These are phyloP conservation scores for Tapera naevia DNA, from an alignment of 2,797 vertebrate species.

Conservation along the genomic window DNA sequence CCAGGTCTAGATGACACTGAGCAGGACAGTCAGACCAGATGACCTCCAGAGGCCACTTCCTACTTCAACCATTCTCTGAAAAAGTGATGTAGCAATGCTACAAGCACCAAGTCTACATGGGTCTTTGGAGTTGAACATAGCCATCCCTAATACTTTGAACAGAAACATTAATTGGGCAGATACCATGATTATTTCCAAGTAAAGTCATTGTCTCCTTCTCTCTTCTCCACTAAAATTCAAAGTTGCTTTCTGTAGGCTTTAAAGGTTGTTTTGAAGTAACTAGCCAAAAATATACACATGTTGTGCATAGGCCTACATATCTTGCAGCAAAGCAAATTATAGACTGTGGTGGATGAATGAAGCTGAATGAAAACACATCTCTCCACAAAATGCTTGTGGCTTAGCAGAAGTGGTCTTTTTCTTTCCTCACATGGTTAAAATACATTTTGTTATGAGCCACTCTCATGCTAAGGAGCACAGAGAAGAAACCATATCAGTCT, in stretches of 20 bases:
- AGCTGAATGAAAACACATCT: slow-evolving; percentile 27
- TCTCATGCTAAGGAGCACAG: neutral
- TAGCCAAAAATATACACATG: neutral
- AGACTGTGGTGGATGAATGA: neutral
- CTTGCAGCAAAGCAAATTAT: slow-evolving; percentile 3
- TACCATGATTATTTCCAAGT: neutral
- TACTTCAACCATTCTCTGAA: neutral
- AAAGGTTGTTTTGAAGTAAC: slow-evolving; percentile 36
- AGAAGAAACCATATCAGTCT: neutral
- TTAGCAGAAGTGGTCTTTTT: slow-evolving; percentile 16
- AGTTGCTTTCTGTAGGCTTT: neutral
- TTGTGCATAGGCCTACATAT: neutral
- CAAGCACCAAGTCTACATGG: neutral
- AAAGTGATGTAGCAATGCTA: neutral
- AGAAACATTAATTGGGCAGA: neutral
- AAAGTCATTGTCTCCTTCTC: neutral
- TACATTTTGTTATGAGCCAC: neutral
- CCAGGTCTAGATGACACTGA: neutral
- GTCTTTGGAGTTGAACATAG: neutral
- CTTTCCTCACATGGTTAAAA: slow-evolving; percentile 6
- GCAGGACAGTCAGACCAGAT: neutral
- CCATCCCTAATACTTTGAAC: neutral
- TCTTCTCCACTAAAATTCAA: neutral
- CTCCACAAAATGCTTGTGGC: neutral
- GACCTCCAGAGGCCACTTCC: neutral